phyloP scores from a whole-genome alignment of 1,140 invertebrate genomes.

The Elymnias hypermnestra region DNA sequence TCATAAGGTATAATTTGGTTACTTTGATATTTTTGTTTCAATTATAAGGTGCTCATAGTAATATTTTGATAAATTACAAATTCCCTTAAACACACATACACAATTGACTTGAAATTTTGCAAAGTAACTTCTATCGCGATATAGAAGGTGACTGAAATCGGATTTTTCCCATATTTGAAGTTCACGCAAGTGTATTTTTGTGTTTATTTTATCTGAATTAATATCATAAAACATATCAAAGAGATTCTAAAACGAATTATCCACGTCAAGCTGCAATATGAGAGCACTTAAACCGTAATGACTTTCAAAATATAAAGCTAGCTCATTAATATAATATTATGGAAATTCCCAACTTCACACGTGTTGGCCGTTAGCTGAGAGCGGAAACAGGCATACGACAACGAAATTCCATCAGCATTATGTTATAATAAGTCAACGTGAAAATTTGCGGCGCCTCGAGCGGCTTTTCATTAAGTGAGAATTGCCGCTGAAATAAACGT shows the following conservation, averaged over 20 bases:
- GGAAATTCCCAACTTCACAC: slow-evolving; percentile 31
- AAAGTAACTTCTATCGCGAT: too few species aligned
- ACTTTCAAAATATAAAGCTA: slow-evolving; percentile 19
- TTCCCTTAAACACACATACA: too few species aligned
- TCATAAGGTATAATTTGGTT: too few species aligned
- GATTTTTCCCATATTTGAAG: too few species aligned
- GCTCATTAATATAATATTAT: slow-evolving; percentile 20
- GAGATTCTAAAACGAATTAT: not conserved
- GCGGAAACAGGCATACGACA: slow-evolving; percentile 35
- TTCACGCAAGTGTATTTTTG: too few species aligned
- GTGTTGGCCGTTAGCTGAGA: slow-evolving; percentile 24
- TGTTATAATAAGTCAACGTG: slow-evolving; percentile 51
- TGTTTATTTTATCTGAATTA: too few species aligned
- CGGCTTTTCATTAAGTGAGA: slow-evolving; percentile 47
- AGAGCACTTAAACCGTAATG: slow-evolving; percentile 8
- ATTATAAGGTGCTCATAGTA: too few species aligned
- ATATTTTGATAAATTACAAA: too few species aligned
- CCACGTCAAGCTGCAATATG: not conserved
- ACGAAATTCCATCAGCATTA: slow-evolving; percentile 62
- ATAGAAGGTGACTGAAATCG: too few species aligned
- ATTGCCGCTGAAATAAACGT: slow-evolving; percentile 23
- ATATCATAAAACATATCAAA: not conserved
- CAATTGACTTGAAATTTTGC: too few species aligned
- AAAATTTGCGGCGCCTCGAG: slow-evolving; percentile 39
- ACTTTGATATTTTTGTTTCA: too few species aligned